A percentile compares a stretch with the other conserved stretches of the same genome.
Evolutionary conservation across 2,797 vertebrate genomes (phyloP).

Genomic region (Enteromius unitaeniatus): DNA sequence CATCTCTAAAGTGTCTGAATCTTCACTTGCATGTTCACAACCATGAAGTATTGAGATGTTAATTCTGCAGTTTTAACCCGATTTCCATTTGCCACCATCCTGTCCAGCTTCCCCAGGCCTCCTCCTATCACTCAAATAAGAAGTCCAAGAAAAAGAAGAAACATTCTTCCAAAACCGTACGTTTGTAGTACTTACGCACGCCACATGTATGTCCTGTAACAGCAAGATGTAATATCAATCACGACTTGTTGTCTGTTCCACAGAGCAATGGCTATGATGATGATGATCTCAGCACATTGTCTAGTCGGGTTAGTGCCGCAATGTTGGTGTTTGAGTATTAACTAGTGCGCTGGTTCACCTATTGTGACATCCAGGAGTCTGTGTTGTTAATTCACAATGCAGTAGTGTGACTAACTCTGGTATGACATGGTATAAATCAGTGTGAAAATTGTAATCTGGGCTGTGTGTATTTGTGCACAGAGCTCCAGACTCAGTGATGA

Average conservation of each 20-base stretch:
- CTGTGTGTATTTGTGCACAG: slow-evolving; percentile 53
- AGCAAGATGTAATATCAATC: background rate
- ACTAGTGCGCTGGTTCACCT: background rate
- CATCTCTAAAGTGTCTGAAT: background rate
- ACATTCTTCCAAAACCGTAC: slow-evolving; percentile 53
- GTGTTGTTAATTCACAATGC: background rate
- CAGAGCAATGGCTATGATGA: slow-evolving; percentile 87
- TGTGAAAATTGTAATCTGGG: background rate
- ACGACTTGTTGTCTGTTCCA: slow-evolving; percentile 28
- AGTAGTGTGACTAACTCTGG: background rate
- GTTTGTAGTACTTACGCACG: background rate
- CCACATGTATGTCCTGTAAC: background rate
- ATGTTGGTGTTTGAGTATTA: background rate
- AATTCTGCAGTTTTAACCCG: slow-evolving; percentile 6
- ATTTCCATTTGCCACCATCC: background rate
- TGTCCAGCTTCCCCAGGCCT: slow-evolving; percentile 65
- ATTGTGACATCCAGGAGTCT: background rate
- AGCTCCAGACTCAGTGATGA: slow-evolving; percentile 73
- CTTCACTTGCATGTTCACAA: slow-evolving; percentile 10
- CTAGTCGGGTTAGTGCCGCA: slow-evolving; percentile 86
- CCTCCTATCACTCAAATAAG: slow-evolving; percentile 67
- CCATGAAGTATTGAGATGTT: background rate
- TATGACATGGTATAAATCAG: background rate
- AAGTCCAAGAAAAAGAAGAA: slow-evolving; percentile 79
- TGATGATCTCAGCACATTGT: slow-evolving; percentile 79